Conservation (phyloP, 2,797 vertebrate species). For the Sphenodon punctatus region DNA sequence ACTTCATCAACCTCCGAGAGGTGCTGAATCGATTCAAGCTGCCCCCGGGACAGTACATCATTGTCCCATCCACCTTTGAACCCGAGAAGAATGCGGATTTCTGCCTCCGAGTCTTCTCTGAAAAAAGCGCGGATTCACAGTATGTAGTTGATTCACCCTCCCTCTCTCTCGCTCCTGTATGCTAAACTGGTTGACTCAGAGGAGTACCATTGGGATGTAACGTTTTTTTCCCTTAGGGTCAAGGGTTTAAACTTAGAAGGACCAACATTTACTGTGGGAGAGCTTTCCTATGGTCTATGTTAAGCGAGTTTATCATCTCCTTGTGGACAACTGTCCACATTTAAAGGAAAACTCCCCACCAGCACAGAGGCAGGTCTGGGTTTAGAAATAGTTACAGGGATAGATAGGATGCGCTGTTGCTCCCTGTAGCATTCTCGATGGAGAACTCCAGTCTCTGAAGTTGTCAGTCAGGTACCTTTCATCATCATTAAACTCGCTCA, state of each 20-base stretch:
- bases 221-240: neutral
- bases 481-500: neutral
- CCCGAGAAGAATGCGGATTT: constrained; percentile 85
- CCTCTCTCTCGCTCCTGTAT: neutral
- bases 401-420: neutral
- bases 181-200: neutral
- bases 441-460: neutral
- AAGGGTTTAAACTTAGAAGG: neutral
- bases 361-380: no score
- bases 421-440: neutral
- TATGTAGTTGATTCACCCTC: constrained; percentile 48
- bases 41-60: constrained; percentile 83
- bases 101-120: constrained; percentile 85
- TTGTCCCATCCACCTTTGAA: constrained; percentile 87
- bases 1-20: constrained; percentile 86
- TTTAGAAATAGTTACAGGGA: neutral
- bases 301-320: neutral
- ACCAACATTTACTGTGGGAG: neutral
- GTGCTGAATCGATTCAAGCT: constrained; percentile 85
- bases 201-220: neutral
- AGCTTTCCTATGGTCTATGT: neutral
- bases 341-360: neutral
- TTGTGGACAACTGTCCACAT: neutral
- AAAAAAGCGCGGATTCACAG: constrained; percentile 84
- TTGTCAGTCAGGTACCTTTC: neutral